Conservation (phyloP, 2,113 vertebrate genomes). For the Isichthys henryi region DNA sequence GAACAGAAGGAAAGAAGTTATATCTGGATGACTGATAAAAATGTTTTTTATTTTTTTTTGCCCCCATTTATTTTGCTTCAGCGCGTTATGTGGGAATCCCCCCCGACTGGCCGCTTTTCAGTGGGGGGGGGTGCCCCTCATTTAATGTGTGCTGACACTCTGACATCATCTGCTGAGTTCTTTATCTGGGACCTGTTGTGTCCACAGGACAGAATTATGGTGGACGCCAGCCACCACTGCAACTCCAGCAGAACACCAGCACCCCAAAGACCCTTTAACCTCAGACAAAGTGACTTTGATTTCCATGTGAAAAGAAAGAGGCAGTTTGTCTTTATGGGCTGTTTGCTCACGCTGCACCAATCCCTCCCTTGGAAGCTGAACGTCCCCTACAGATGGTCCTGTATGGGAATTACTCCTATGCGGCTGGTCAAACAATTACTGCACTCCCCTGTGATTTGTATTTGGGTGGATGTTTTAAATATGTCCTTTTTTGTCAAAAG, state of each 20-base stretch:
- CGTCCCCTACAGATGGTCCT: conserved; percentile 41
- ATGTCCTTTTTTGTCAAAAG: conserved; percentile 45
- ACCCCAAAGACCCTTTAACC: conserved; percentile 59
- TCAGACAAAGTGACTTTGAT: conserved; percentile 66
- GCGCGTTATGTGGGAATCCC: conserved; percentile 57
- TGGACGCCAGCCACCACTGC: conserved; percentile 40
- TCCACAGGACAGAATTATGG: conserved; percentile 37
- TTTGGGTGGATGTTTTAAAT: conserved; percentile 19
- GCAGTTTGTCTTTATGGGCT: conserved; percentile 60
- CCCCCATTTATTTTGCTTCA: conserved; percentile 53
- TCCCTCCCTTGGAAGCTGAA: conserved; percentile 41
- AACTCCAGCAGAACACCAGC: conserved; percentile 45
- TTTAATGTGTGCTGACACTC: conserved; percentile 65
- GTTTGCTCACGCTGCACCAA: conserved; percentile 60
- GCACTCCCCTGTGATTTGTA: conserved; percentile 41
- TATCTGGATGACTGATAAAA: neutral
- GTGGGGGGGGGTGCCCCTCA: conserved; percentile 45
- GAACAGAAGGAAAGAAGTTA: neutral
- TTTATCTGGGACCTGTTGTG: conserved; percentile 60
- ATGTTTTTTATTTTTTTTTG: neutral
- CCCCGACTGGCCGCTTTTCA: conserved; percentile 50
- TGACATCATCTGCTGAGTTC: conserved; percentile 62
- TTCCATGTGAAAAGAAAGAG: conserved; percentile 69
- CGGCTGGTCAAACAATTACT: conserved; percentile 42
- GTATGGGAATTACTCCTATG: conserved; percentile 47